Percentiles rank a stretch among this genome's conserved stretches.
These are phyloP conservation scores for Phaedon cochleariae DNA, from an alignment of 2,888 invertebrate species.

Conservation along the genomic window DNA sequence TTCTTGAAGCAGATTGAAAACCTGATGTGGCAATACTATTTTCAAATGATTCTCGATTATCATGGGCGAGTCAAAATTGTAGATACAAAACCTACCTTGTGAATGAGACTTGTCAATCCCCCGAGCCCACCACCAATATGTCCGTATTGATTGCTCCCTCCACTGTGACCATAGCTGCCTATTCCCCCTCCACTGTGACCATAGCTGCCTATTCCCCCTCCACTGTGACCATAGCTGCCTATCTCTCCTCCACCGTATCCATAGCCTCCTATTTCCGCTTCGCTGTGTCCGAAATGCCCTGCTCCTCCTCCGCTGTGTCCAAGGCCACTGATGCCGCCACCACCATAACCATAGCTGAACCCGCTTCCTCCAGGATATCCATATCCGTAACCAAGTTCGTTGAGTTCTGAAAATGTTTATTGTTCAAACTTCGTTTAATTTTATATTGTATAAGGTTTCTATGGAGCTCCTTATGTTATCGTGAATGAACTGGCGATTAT, in stretches of 20 bases:
- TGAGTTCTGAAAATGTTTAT: neutral
- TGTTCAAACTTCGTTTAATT: too few relatives aligned
- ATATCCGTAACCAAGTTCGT: neutral
- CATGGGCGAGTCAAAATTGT: too few relatives aligned
- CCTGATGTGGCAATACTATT: too few relatives aligned
- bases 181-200: constrained; percentile 35
- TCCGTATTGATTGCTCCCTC: constrained; percentile 26
- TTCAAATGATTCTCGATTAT: too few relatives aligned
- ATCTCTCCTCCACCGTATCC: constrained; percentile 7
- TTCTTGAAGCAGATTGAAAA: too few relatives aligned
- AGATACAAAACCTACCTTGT: neutral
- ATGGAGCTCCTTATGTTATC: too few relatives aligned
- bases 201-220: constrained; percentile 24
- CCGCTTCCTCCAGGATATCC: constrained; percentile 1
- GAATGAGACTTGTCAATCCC: constrained; percentile 5
- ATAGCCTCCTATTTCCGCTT: neutral
- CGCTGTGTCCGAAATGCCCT: constrained; percentile 13
- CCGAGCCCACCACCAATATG: constrained; percentile 9
- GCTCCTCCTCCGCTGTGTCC: constrained; percentile 12
- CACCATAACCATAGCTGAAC: neutral
- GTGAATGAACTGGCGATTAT: too few relatives aligned
- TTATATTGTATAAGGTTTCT: too few relatives aligned
- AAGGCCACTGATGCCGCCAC: neutral
- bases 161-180: constrained; percentile 17
- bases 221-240: constrained; percentile 13